Evolutionary conservation across 2,113 vertebrate species (phyloP), one percentile per base, ranked within the genome.

Genomic region (Trogon melanurus): DNA sequence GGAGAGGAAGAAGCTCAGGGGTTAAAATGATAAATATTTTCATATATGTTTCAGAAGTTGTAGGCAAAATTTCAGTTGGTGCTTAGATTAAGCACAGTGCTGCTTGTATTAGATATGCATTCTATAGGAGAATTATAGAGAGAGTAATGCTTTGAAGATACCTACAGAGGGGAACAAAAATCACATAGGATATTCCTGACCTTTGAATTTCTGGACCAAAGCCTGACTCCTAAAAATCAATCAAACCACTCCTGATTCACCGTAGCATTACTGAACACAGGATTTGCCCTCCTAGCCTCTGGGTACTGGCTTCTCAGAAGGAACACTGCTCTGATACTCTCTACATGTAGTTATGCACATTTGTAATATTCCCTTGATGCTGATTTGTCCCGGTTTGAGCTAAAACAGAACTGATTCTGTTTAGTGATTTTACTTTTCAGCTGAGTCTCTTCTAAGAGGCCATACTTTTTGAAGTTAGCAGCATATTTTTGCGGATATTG

Each of bases 261-360:
- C 0, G 0, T 57, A 34, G 34, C 8, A 3, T 62, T n/a, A 14
- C 27, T 32, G 50, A 70, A 36, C 22, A 7, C 21, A 57, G 36
- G 11, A 66, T 73, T 58, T 38, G 41, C 67, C 53, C 6, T 70
- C 25, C 27, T 36, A 27, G 32, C 20, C 15, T 45, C 36, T 51
- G 67, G 14, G 17, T 48, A 4, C 26, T 38, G 51, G 34, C 62
- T 70, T 70, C 23, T 54, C 38, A 34, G 34, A 38, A n/a, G 32
- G 41, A 38, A 10, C 29, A 25, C 1, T 56, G 29, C 50, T 60
- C 21, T 27, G 20, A 27, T 65, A 70, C 56, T 79, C 50, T 58
- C 36, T 29, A 0, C 11, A 18, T 0, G 2, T n/a, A 36, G 32
- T 70, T 65, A 30, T 0, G 19, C 23, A 15, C 16, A 7, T 61